Evolutionary conservation across 2,888 invertebrate species (phyloP).

Genomic region (Caenorhabditis drosophilae): DNA sequence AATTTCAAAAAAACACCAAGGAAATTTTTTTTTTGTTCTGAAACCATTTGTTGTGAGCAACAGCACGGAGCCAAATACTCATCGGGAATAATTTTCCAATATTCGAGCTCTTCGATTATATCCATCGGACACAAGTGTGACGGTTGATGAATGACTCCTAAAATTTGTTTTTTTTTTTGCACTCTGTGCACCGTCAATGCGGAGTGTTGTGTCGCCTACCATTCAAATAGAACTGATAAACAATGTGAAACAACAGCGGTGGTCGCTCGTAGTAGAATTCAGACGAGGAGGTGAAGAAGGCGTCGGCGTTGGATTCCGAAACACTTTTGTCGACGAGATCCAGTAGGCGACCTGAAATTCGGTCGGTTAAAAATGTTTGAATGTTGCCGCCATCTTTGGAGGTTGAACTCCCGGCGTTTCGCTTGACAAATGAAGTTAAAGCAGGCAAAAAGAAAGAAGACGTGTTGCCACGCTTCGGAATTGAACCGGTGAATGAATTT

Average conservation of each 20-base stretch:
- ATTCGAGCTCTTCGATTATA: constrained; percentile 71
- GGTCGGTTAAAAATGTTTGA: too few species aligned
- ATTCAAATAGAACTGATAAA: constrained; percentile 61
- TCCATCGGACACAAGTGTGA: constrained; percentile 71
- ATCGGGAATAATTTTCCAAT: constrained; percentile 65
- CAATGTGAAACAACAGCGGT: constrained; percentile 57
- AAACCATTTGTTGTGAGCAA: constrained; percentile 43
- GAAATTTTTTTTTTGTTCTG: not conserved
- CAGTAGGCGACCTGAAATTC: constrained; percentile 52
- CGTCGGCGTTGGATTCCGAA: constrained; percentile 47
- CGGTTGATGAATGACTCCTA: constrained; percentile 68
- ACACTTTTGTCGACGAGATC: constrained; percentile 36
- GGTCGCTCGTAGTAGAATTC: constrained; percentile 66
- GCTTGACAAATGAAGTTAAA: too few species aligned
- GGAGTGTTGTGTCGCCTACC: constrained; percentile 49
- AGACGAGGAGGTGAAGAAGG: constrained; percentile 47
- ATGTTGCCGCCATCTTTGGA: too few species aligned
- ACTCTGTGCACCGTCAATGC: not conserved
- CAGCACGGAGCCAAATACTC: constrained; percentile 54
- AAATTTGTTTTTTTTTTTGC: not conserved
- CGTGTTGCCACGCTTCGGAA: too few species aligned
- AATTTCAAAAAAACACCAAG: not conserved
- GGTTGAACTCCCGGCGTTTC: too few species aligned
- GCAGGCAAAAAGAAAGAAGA: too few species aligned
- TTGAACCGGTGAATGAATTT: too few species aligned